Percentiles rank a stretch among this genome's conserved stretches.
These are phyloP conservation scores for Crenichthys baileyi DNA, from an alignment of 2,797 vertebrate genomes.

Conservation along the genomic window DNA sequence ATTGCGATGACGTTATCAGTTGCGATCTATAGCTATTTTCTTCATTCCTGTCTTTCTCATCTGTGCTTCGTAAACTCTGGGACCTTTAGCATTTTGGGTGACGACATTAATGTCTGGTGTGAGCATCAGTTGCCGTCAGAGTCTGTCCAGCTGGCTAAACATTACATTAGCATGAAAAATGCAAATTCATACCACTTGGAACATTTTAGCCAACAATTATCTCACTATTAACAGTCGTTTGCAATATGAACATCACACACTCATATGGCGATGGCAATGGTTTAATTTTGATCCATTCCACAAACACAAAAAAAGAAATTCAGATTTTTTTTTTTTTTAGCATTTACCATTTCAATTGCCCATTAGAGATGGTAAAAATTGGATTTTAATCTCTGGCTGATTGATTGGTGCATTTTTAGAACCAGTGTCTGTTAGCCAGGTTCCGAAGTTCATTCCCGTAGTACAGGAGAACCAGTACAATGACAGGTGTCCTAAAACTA, in stretches of 20 bases:
- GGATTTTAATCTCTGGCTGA: neutral
- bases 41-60: no score
- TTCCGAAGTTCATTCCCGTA: neutral
- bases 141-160: neutral
- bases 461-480: no score
- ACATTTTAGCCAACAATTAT: neutral
- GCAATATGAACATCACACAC: neutral
- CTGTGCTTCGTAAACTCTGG: neutral
- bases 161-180: neutral
- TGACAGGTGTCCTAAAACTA: slow-evolving; percentile 83
- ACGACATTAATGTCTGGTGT: neutral
- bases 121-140: neutral
- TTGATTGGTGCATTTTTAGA: neutral
- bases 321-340: neutral
- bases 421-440: neutral
- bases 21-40: no score
- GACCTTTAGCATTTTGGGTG: no score
- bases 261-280: neutral
- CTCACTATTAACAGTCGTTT: neutral
- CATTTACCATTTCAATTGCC: neutral
- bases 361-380: neutral
- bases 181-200: neutral
- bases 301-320: neutral
- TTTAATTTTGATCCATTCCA: neutral
- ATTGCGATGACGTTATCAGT: neutral